Evolutionary conservation across 2,888 invertebrate species (phyloP), one percentile per base, ranked within the genome.

Genomic region (Folsomia manolachei): DNA sequence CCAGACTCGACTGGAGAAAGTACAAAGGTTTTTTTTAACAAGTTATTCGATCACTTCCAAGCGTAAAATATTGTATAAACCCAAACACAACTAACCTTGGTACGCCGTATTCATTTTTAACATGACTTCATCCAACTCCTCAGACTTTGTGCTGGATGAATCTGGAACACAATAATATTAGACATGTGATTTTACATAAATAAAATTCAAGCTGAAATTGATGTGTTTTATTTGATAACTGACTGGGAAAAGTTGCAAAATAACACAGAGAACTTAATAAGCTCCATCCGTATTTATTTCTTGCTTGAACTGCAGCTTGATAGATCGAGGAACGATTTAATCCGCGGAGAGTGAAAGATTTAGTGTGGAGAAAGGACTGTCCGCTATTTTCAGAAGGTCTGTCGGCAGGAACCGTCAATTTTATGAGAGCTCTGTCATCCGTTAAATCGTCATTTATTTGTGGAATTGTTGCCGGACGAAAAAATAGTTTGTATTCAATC

Each of bases 271-370:
- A 87, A 14, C 92, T 92, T 0, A 90, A 89, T 79, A 90, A 90
- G 79, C 93, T 93, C 91, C 91, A 92, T n/a, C 94, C 93, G 81
- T 90, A 93, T 81, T 90, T 88, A 83, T 94, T 94, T 82, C 92
- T 88, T 0, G 92, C 91, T n/a, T 89, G 87, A 1, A 93, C 88
- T 0, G 90, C 85, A 0, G 91, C 91, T 84, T 94, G 93, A 80
- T 93, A 94, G 0, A 90, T 88, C 0, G 90, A 90, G 2, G 89
- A 89, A 0, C 90, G 89, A 27, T 89, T 88, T 1, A 94, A 85
- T 0, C 93, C 93, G 70, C 88, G 87, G 1, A 94, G 87, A 0
- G 89, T 90, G 80, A 91, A 93, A 0, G 88, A 87, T 52, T 90
- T 90, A 9, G 90, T 90, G 82, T 93, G 92, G 68, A 93, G 88